Evolutionary conservation across 2,797 vertebrate species (phyloP), one percentile per base, ranked within the genome.

Genomic region (Sciurus vulgaris): DNA sequence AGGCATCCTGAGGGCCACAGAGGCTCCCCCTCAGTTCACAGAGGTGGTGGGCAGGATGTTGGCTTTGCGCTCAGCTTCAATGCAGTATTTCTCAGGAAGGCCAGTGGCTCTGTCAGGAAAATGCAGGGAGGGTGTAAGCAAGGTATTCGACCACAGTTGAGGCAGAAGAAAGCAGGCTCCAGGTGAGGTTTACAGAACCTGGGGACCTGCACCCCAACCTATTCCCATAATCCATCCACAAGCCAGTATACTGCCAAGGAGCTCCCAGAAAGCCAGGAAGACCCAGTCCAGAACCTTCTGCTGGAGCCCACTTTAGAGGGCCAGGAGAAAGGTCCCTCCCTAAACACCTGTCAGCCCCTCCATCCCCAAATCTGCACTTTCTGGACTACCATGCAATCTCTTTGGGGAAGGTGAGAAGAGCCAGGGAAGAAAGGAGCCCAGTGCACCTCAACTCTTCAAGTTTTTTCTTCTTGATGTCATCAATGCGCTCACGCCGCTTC

Each of bases 371-470:
- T 8, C 65, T 82, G 33, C 28, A 2, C 61, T 51, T 22, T 30
- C 63, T 59, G 11, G 77, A 24, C 76, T 41, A 10, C 26, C 9
- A 0, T 0, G 26, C 67, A 17, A 28, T 12, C 61, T 73, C 44
- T 22, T 26, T 2, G 33, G 38, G 33, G 67, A 35, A n/a, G 3
- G 15, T 6, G 0, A 22, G 17, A 70, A 28, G 17, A 41, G 26
- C 26, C 0, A 11, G 35, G 17, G 18, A 8, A 54, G 3, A 38
- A 17, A 44, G 74, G 63, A 26, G 7, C 1, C 18, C 8, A 0
- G 6, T 3, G 26, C 87, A 99, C 99, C 98, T 99, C 59, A 99
- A 98, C 95, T 99, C 99, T 73, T 97, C 98, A 0, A 99, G 97
- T 97, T 99, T 99, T 97, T 98, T 99, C 89, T 98, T 97, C 97